Evolutionary conservation across 2,797 vertebrate genomes (phyloP).

Genomic region (Oreortyx pictus): DNA sequence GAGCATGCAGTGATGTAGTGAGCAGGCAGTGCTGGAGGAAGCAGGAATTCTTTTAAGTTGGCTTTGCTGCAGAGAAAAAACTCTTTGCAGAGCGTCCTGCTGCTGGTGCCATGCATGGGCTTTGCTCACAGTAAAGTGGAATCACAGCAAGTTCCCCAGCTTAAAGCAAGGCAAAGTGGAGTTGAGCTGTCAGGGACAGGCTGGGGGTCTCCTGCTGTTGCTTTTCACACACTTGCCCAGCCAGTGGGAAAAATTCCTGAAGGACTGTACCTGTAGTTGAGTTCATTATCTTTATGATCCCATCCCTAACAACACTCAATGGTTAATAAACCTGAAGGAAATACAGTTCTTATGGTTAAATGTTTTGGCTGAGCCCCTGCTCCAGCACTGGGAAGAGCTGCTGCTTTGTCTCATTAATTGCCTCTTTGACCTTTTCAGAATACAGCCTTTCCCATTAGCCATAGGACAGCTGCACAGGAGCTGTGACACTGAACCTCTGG

Average conservation of each 20-base stretch:
- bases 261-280: background rate
- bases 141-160: background rate
- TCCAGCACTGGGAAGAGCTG: background rate
- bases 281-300: slow-evolving; percentile 40
- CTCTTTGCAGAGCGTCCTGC: background rate
- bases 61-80: background rate
- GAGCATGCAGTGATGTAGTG: background rate
- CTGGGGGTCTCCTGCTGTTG: background rate
- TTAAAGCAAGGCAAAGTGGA: background rate
- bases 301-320: background rate
- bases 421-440: slow-evolving; percentile 64
- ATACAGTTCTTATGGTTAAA: slow-evolving; percentile 41
- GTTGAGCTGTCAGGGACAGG: background rate
- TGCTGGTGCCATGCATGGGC: accelerated
- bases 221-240: background rate
- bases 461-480: slow-evolving; percentile 16
- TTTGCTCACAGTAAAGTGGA: background rate
- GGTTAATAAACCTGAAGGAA: slow-evolving; percentile 65
- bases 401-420: slow-evolving; percentile 67
- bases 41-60: background rate
- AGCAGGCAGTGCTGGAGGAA: background rate
- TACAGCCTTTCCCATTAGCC: slow-evolving; percentile 24
- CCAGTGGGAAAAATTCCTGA: background rate
- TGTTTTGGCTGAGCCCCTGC: slow-evolving; percentile 54
- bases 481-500: slow-evolving; percentile 1